Conservation (phyloP, 2,888 invertebrate genomes). For the Macaria notata region DNA sequence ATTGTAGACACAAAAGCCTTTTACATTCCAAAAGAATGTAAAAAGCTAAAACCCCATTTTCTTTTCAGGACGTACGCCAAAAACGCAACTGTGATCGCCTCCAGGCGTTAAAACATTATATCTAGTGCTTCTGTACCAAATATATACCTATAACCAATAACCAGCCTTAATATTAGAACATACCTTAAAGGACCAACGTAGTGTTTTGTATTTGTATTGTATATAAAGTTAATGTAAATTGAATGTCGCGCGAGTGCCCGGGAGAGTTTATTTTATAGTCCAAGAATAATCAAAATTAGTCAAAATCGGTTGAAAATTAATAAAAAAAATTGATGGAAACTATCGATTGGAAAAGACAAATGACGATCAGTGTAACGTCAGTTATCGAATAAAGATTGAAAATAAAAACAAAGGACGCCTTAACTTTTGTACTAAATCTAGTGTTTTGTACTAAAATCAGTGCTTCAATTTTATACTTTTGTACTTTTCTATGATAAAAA, state of each 20-base stretch:
- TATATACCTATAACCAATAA: conserved; percentile 56
- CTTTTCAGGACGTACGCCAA: conserved; percentile 17
- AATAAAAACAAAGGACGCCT: conserved; percentile 55
- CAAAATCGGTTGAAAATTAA: too few relatives aligned
- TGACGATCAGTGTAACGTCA: too few relatives aligned
- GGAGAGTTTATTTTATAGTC: too few relatives aligned
- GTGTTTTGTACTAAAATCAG: conserved; percentile 38
- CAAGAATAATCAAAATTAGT: too few relatives aligned
- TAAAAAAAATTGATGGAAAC: too few relatives aligned
- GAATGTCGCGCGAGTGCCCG: too few relatives aligned
- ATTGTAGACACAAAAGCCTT: conserved; percentile 16
- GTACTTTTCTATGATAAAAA: conserved; percentile 25
- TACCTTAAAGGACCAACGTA: conserved; percentile 74
- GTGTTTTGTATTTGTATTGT: conserved; percentile 62
- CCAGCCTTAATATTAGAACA: conserved; percentile 63
- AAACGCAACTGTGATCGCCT: conserved; percentile 67
- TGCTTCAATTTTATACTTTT: conserved; percentile 30
- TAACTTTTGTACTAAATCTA: conserved; percentile 62
- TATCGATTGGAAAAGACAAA: too few relatives aligned
- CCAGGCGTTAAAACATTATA: conserved; percentile 64
- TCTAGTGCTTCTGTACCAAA: conserved; percentile 69
- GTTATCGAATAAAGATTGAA: too few relatives aligned
- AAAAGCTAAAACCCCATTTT: not conserved
- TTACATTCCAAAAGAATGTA: conserved; percentile 1
- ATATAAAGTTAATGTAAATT: conserved; percentile 28